phyloP scores from a whole-genome alignment of 2,113 vertebrate genomes.

The Paramormyrops kingsleyae region DNA sequence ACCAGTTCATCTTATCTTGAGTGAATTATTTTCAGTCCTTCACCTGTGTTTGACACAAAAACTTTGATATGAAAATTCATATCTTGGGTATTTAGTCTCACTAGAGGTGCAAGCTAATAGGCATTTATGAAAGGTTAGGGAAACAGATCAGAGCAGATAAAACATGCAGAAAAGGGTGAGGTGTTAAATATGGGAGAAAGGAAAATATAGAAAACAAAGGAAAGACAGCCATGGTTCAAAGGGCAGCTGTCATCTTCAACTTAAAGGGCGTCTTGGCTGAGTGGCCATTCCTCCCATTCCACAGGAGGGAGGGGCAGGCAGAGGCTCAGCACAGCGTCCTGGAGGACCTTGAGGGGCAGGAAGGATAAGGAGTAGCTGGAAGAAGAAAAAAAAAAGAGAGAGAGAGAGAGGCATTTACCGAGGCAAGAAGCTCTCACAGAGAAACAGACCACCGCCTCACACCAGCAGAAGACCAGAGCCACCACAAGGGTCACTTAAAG shows the following conservation, averaged over 20 bases:
- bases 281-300: conserved; percentile 10
- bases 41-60: background rate
- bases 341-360: conserved; percentile 27
- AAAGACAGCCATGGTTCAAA: background rate
- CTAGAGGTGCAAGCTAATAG: background rate
- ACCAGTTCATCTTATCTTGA: background rate
- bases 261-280: conserved; percentile 29
- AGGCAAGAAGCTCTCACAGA: background rate
- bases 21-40: background rate
- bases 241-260: conserved; percentile 12
- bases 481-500: background rate
- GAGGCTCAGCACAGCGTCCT: conserved; percentile 27
- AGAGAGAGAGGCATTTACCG: background rate
- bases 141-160: background rate
- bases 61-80: background rate
- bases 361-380: conserved; percentile 42
- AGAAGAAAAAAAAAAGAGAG: conserved; percentile 11
- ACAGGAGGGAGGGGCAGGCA: conserved; percentile 31
- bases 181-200: background rate
- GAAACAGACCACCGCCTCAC: background rate
- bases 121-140: background rate
- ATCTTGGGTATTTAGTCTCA: background rate
- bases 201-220: background rate
- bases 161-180: background rate
- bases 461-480: background rate